Evolutionary conservation across 2,113 vertebrate species (phyloP).

Genomic region (Salvelinus fontinalis): DNA sequence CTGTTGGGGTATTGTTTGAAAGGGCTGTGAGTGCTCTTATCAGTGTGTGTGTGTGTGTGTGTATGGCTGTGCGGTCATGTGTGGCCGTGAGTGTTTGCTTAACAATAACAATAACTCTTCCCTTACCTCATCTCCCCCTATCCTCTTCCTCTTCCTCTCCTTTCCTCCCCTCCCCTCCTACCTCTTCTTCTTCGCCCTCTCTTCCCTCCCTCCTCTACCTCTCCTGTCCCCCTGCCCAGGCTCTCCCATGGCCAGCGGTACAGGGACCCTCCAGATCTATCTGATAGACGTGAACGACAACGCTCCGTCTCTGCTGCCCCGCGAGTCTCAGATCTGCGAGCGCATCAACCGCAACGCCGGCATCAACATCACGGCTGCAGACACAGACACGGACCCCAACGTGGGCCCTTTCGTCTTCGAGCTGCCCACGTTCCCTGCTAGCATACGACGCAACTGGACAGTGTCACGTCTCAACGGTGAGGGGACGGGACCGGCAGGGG

Average conservation of each 20-base stretch:
- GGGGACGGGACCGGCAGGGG: constrained; percentile 17
- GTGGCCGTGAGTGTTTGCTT: constrained; percentile 4
- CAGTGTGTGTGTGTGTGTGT: not conserved
- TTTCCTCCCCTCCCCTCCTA: too few relatives aligned
- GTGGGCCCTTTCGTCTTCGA: constrained; percentile 94
- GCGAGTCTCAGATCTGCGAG: constrained; percentile 94
- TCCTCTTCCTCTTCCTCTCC: too few relatives aligned
- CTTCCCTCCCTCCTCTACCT: too few relatives aligned
- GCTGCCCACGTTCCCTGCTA: constrained; percentile 82
- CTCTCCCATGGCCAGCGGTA: constrained; percentile 87
- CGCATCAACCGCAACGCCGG: constrained; percentile 76
- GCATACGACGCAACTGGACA: constrained; percentile 93
- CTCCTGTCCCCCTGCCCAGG: constrained; percentile 66
- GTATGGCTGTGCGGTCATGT: not conserved
- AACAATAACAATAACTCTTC: not conserved
- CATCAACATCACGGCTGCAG: constrained; percentile 92
- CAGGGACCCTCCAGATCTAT: constrained; percentile 91
- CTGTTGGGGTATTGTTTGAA: not conserved
- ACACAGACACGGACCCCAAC: constrained; percentile 90
- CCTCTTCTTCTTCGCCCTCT: too few relatives aligned
- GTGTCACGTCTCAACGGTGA: constrained; percentile 90
- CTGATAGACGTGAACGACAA: constrained; percentile 98
- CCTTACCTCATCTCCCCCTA: too few relatives aligned
- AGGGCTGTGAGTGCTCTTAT: constrained; percentile 11
- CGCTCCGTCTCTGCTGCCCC: constrained; percentile 86